Evolutionary conservation across 2,888 invertebrate species (phyloP).

Genomic region (Cyclophora punctaria): DNA sequence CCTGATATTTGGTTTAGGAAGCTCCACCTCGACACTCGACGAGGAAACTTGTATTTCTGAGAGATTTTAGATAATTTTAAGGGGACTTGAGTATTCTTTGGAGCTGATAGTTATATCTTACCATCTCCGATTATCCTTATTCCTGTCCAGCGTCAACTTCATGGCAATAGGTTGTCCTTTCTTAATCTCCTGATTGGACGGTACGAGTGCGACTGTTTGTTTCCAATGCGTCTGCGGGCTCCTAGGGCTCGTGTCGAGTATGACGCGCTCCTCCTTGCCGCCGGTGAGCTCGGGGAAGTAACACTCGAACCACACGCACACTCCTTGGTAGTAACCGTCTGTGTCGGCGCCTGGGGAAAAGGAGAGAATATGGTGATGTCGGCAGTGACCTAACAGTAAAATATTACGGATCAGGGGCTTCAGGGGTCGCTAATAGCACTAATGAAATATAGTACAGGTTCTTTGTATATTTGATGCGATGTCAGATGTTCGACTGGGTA

Average conservation of each 20-base stretch:
- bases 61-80: too few species aligned
- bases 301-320: slow-evolving; percentile 89
- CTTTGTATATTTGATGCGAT: too few species aligned
- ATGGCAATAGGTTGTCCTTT: slow-evolving; percentile 80
- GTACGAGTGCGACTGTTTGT: slow-evolving; percentile 90
- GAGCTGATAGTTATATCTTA: slow-evolving; percentile 13
- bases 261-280: slow-evolving; percentile 60
- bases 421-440: too few species aligned
- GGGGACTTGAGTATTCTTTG: too few species aligned
- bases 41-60: too few species aligned
- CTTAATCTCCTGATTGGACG: slow-evolving; percentile 75
- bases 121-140: slow-evolving; percentile 59
- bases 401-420: too few species aligned
- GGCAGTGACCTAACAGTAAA: too few species aligned
- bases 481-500: too few species aligned
- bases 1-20: background rate
- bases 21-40: too few species aligned
- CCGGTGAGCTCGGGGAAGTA: slow-evolving; percentile 78
- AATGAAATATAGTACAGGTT: too few species aligned
- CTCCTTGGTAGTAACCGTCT: slow-evolving; percentile 79
- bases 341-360: slow-evolving; percentile 65
- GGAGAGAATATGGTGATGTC: too few species aligned
- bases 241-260: slow-evolving; percentile 85
- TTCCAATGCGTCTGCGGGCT: slow-evolving; percentile 92
- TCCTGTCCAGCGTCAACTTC: slow-evolving; percentile 76